Conservation (phyloP, 53 echinoderm and acorn worm species). For the Luidia sarsii region DNA sequence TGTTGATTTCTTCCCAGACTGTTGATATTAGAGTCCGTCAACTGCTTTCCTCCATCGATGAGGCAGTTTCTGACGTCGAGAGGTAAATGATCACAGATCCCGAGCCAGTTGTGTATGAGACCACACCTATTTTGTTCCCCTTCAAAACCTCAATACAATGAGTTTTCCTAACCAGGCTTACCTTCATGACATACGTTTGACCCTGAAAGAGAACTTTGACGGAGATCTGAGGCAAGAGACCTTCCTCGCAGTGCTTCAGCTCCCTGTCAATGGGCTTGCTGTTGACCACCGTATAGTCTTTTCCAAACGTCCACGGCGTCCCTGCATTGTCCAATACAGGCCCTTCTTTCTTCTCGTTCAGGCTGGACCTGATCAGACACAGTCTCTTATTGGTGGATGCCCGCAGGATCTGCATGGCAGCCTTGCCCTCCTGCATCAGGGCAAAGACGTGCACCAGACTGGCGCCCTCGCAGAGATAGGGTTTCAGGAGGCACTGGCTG, state of each 20-base stretch:
- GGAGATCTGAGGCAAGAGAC: conserved; percentile 38
- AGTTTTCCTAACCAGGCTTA: conserved; percentile 26
- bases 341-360: neutral
- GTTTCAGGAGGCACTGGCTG: conserved; percentile 20
- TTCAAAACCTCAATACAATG: too few species aligned
- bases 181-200: conserved; percentile 64
- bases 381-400: conserved; percentile 29
- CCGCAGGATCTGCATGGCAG: conserved; percentile 16
- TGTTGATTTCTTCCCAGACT: too few species aligned
- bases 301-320: conserved; percentile 39
- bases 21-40: too few species aligned
- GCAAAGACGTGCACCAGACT: conserved; percentile 43
- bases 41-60: too few species aligned
- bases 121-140: too few species aligned
- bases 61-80: too few species aligned
- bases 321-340: conserved; percentile 20
- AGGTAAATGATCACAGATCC: too few species aligned
- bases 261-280: conserved; percentile 38
- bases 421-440: conserved; percentile 19
- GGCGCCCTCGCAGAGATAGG: conserved; percentile 24
- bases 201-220: conserved; percentile 31
- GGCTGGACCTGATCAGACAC: neutral
- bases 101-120: too few species aligned
- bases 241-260: conserved; percentile 44
- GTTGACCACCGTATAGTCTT: conserved; percentile 48